These are phyloP conservation scores for Drosophila tanythrix DNA, from an alignment of 2,888 invertebrate genomes.

Conservation along the genomic window DNA sequence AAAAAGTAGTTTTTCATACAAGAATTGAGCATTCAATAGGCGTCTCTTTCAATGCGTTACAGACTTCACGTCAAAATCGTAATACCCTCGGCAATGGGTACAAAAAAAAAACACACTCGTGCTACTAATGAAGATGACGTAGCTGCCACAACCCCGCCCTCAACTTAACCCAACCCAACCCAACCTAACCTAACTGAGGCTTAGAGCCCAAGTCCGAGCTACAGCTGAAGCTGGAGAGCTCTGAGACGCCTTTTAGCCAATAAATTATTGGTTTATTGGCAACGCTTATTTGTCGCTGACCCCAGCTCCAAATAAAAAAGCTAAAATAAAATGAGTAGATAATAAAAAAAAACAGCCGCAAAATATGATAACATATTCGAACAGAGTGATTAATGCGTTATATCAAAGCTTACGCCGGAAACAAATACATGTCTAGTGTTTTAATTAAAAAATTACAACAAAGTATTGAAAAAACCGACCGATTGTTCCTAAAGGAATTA, in stretches of 20 bases:
- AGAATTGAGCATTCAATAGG: neutral
- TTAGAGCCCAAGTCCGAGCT: conserved; percentile 7
- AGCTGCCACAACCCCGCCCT: conserved; percentile 51
- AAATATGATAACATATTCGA: conserved; percentile 13
- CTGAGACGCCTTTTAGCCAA: conserved; percentile 41
- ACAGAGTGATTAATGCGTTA: conserved; percentile 1
- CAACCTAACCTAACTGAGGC: conserved; percentile 1
- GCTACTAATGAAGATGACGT: conserved; percentile 52
- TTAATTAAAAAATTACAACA: neutral
- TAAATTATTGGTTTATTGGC: conserved; percentile 62
- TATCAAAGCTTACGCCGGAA: neutral
- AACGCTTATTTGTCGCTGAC: conserved; percentile 32
- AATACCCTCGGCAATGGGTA: neutral
- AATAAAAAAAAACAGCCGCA: conserved; percentile 8
- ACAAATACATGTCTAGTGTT: neutral
- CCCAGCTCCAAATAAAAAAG: conserved; percentile 2
- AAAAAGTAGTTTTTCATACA: neutral
- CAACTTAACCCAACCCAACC: conserved; percentile 5
- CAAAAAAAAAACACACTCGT: conserved; percentile 4
- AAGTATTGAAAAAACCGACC: neutral
- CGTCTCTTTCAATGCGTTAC: neutral
- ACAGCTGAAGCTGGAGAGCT: conserved; percentile 6
- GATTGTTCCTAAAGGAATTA: neutral
- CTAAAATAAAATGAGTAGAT: conserved; percentile 8
- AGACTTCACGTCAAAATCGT: neutral